Base-by-base conservation (phyloP, 2,797 vertebrate genomes). In the Hipposideros larvatus region DNA sequence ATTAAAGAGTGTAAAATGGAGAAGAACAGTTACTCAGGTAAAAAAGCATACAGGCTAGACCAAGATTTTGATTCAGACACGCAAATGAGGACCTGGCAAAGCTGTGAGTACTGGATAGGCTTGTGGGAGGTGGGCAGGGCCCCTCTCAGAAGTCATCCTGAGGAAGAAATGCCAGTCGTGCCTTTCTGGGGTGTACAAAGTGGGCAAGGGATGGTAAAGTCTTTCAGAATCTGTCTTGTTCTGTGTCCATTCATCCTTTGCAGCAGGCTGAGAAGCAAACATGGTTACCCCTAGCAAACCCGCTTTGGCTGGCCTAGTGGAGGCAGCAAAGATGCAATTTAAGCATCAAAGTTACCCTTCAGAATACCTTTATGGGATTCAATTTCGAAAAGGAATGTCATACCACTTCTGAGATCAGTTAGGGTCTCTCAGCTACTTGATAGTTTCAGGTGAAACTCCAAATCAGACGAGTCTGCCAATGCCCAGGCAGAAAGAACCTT, bases 31-130 rank as follows among this genome's bases (percentile, higher is more conserved):
- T 51, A 55, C 28, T 2, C 2, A 70, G 34, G 10, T 37, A 7
- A 70, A 55, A 78, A 89, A 75, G 24, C 24, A 19, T 22, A 63
- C 11, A 28, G 19, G 6, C 26, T 59, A 57, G 34, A 75, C 18
- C 37, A 80, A 14, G 71, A 90, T 21, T 53, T 83, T 90, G n/a
- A 65, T 59, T 83, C 65, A 74, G 77, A 91, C 82, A 37, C 6
- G 34, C 18, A 65, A 79, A 28, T 16, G 24, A 55, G 41, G 70
- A 53, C 41, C 6, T 14, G 13, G 53, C 43, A n/a, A 82, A 78
- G 53, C 1, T 24, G 15, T 31, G 24, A 1, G 2, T 57, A 37
- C 2, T 18, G 31, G 55, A 24, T 11, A 28, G 10, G 10, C 51
- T 21, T 2, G 3, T 16, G 1, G 53, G 4, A 37, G 3, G 18